These are phyloP conservation scores for Ridgeia piscesae DNA, from an alignment of 1,140 invertebrate genomes.

Conservation along the genomic window DNA sequence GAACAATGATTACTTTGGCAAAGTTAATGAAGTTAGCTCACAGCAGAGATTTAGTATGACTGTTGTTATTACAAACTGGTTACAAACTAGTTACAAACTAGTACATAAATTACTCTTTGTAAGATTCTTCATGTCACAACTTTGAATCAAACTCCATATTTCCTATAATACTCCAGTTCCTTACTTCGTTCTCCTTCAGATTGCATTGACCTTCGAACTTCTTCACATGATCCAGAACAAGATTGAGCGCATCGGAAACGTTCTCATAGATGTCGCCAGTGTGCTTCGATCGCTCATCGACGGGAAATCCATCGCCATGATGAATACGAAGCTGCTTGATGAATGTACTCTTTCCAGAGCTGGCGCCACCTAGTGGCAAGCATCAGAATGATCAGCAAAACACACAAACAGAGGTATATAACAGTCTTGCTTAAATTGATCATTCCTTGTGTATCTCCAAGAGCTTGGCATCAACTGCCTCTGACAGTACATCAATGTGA, in stretches of 20 bases:
- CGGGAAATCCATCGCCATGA: constrained; percentile 46
- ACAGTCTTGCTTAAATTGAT: no score
- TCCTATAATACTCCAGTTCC: not conserved
- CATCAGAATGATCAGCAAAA: not conserved
- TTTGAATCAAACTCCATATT: not conserved
- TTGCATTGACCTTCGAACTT: constrained; percentile 34
- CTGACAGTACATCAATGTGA: no score
- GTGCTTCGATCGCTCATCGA: constrained; percentile 34
- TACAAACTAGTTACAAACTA: not conserved
- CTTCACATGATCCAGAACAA: constrained; percentile 41
- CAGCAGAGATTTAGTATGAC: not conserved
- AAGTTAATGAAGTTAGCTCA: not conserved
- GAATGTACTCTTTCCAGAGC: constrained; percentile 50
- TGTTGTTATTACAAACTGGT: not conserved
- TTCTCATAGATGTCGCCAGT: constrained; percentile 42
- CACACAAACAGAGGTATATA: not conserved
- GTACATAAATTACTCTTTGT: not conserved
- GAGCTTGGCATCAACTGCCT: no score
- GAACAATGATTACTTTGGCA: not conserved
- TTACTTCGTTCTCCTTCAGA: constrained; percentile 35
- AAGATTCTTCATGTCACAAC: not conserved
- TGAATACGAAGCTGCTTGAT: constrained; percentile 50
- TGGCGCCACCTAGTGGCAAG: constrained; percentile 39
- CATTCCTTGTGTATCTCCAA: no score
- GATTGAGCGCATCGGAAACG: constrained; percentile 39